Percentiles rank a stretch among this genome's conserved stretches.
Conservation (phyloP, 2,797 vertebrate species). For the Sebastes steindachneri region DNA sequence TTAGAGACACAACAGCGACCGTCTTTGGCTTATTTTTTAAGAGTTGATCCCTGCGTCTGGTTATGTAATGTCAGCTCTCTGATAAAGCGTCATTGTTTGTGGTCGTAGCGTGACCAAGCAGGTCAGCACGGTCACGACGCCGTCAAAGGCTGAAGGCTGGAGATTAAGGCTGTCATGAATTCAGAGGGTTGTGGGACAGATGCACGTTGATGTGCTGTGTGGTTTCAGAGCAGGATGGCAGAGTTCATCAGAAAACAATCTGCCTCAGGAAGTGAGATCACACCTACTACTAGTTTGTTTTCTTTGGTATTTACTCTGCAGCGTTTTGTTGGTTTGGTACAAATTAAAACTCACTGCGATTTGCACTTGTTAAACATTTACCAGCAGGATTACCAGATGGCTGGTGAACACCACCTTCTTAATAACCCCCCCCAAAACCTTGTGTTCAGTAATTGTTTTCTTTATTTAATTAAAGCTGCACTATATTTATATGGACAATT, state of each 20-base stretch:
- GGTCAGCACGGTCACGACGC: constrained; percentile 52
- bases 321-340: background rate
- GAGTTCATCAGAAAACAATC: background rate
- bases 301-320: background rate
- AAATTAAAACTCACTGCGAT: background rate
- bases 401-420: background rate
- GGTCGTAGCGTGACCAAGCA: constrained; percentile 29
- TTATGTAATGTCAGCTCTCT: constrained; percentile 29
- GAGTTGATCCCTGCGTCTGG: background rate
- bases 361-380: background rate
- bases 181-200: constrained; percentile 40
- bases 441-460: background rate
- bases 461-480: background rate
- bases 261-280: background rate
- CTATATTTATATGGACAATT: no score
- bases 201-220: constrained; percentile 33
- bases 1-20: background rate
- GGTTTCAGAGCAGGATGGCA: constrained; percentile 18
- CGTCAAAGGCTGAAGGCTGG: constrained; percentile 48
- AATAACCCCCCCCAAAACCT: background rate
- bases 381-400: background rate
- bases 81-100: constrained; percentile 51
- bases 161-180: constrained; percentile 41
- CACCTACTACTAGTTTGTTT: background rate
- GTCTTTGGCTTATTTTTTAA: background rate